Conservation (phyloP, 1,140 invertebrate genomes). For the Drosophila burlai region DNA sequence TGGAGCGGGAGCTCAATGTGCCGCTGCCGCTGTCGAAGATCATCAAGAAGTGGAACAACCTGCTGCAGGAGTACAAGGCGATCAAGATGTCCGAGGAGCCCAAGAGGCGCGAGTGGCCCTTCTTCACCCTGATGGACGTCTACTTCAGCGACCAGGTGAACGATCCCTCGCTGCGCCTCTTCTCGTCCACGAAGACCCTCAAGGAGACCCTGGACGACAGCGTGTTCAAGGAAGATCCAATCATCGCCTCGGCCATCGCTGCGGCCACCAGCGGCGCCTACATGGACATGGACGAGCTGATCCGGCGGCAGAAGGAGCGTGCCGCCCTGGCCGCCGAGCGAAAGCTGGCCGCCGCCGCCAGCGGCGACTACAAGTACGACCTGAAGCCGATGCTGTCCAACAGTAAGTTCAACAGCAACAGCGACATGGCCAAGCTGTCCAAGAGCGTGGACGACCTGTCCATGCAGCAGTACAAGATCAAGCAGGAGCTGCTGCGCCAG, state of each 20-base stretch:
- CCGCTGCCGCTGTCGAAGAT: conserved; percentile 85
- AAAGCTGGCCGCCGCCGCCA: conserved; percentile 72
- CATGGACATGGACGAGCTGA: conserved; percentile 84
- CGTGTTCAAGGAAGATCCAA: conserved; percentile 84
- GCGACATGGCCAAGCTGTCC: conserved; percentile 77
- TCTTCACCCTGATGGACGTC: conserved; percentile 85
- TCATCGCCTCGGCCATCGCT: conserved; percentile 83
- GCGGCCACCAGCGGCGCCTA: conserved; percentile 81
- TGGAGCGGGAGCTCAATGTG: conserved; percentile 84
- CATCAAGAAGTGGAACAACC: conserved; percentile 85
- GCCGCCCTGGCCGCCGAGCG: conserved; percentile 70
- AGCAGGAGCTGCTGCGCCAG: conserved; percentile 71
- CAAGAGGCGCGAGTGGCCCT: conserved; percentile 85
- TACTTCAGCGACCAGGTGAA: conserved; percentile 85
- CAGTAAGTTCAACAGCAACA: conserved; percentile 77
- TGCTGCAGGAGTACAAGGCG: conserved; percentile 85
- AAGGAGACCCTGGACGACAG: conserved; percentile 84
- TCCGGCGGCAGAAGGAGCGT: conserved; percentile 77
- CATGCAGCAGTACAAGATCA: conserved; percentile 78
- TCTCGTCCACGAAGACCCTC: conserved; percentile 84
- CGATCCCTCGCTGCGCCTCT: conserved; percentile 82
- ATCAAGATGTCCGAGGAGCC: conserved; percentile 85
- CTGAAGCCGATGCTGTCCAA: conserved; percentile 79
- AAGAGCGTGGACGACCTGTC: conserved; percentile 81
- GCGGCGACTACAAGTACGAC: conserved; percentile 75